Evolutionary conservation across 2,113 vertebrate genomes (phyloP).

Genomic region (Circaetus gallicus): DNA sequence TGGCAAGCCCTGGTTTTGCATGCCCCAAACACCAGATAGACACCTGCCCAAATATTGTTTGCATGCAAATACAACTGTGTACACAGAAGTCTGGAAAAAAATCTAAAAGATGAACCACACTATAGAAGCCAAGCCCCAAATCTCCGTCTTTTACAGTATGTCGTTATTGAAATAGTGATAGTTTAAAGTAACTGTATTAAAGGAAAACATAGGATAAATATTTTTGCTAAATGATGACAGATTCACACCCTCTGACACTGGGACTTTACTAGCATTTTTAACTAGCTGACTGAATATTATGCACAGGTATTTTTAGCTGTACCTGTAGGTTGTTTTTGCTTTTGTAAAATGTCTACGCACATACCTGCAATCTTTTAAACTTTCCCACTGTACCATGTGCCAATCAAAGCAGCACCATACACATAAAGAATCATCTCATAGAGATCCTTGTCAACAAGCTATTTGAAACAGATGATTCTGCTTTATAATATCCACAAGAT

Average conservation of each 20-base stretch:
- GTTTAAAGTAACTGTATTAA: background rate
- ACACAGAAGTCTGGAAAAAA: background rate
- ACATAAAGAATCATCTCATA: background rate
- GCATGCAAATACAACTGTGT: background rate
- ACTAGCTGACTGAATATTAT: background rate
- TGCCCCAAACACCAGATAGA: background rate
- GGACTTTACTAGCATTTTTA: background rate
- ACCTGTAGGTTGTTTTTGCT: background rate
- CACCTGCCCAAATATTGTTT: slow-evolving; percentile 17
- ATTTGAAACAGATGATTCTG: background rate
- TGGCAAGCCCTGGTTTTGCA: background rate
- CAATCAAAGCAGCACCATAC: background rate
- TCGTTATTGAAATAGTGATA: background rate
- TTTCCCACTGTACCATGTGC: background rate
- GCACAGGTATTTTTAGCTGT: slow-evolving; percentile 1
- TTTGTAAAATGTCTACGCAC: background rate
- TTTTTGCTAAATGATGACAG: background rate
- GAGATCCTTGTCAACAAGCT: background rate
- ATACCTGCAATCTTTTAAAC: background rate
- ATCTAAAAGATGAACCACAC: background rate
- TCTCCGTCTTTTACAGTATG: background rate
- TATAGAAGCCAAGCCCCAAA: background rate
- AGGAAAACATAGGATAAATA: background rate
- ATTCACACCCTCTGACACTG: background rate
- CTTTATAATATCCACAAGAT: background rate